Evolutionary conservation across 2,888 invertebrate genomes (phyloP), one percentile per base, ranked within the genome.

Genomic region (Oligia latruncula): DNA sequence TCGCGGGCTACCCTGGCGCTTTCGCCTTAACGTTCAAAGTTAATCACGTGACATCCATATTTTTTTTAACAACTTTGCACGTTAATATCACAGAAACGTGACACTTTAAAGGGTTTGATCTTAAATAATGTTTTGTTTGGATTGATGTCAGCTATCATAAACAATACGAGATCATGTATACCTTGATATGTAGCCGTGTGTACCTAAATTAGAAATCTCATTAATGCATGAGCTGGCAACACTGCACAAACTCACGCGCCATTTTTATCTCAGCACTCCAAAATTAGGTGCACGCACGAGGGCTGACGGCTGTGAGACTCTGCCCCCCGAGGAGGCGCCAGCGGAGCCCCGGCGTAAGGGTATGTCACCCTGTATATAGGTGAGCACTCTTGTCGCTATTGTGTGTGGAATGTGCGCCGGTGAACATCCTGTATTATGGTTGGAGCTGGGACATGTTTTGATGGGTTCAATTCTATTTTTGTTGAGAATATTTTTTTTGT

Each of bases 291-390:
- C 95, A 2, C 92, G 96, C 3, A 97, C 96, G 6, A 90, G 95
- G 2, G 96, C 97, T 0, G 97, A 97, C 78, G 96, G 97, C 72
- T 96, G 96, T 88, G 97, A 97, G 83, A 94, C 91, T 64, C 43
- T 90, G 2, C 82, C 80, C 1, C 86, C 87, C 1, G 92, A 90
- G 2, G 95, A 95, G 74, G 81, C 87, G 66, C 82, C 87, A 71
- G 78, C 87, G 70, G 84, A 86, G 81, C 93, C 94, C 67, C 91
- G 95, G 55, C 91, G 95, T 82, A 96, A 96, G 95, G 96, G 96
- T 96, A 94, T 92, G 93, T 93, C 91, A 92, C 67, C 82, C 68
- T 87, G 87, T 88, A 81, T 77, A 84, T 90, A 92, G 92, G 92
- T 92, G 92, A 92, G 92, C 90, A 90, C 80, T 86, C 67, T 83